phyloP scores from a whole-genome alignment of 2,888 invertebrate species.

The Resseliella maxima region DNA sequence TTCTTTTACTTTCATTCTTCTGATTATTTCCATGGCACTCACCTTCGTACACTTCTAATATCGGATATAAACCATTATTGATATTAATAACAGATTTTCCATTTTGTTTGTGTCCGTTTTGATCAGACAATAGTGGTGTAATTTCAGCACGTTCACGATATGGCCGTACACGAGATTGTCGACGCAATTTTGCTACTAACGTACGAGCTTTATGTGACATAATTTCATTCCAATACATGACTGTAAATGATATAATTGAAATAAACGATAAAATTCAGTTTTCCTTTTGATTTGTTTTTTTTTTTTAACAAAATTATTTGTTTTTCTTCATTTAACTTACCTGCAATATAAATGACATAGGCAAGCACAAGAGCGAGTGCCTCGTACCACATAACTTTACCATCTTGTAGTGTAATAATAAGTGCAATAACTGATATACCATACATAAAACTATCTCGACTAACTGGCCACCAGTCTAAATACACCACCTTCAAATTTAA shows the following conservation, averaged over 20 bases:
- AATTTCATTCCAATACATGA: conserved; percentile 75
- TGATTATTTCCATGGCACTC: not conserved
- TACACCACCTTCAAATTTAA: conserved; percentile 76
- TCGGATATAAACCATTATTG: not conserved
- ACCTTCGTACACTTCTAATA: not conserved
- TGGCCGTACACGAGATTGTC: conserved; percentile 71
- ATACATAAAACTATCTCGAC: conserved; percentile 80
- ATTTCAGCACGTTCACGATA: conserved; percentile 67
- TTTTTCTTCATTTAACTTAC: conserved; percentile 68
- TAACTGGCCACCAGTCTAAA: conserved; percentile 82
- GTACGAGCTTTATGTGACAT: conserved; percentile 70
- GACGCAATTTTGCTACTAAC: conserved; percentile 69
- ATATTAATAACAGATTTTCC: not conserved
- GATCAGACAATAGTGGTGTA: conserved; percentile 64
- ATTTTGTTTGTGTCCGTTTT: conserved; percentile 59
- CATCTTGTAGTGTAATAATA: conserved; percentile 77
- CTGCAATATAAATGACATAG: conserved; percentile 77
- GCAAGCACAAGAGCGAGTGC: conserved; percentile 76
- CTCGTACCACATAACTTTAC: conserved; percentile 80
- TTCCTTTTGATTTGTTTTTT: too few relatives aligned
- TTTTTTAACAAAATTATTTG: conserved; percentile 53
- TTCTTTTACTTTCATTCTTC: not conserved
- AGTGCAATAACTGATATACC: conserved; percentile 77
- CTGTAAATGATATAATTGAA: conserved; percentile 67
- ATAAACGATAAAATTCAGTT: not conserved